Evolutionary conservation across 2,888 invertebrate species (phyloP), one percentile per base, ranked within the genome.

Genomic region (Dynastes tityus): DNA sequence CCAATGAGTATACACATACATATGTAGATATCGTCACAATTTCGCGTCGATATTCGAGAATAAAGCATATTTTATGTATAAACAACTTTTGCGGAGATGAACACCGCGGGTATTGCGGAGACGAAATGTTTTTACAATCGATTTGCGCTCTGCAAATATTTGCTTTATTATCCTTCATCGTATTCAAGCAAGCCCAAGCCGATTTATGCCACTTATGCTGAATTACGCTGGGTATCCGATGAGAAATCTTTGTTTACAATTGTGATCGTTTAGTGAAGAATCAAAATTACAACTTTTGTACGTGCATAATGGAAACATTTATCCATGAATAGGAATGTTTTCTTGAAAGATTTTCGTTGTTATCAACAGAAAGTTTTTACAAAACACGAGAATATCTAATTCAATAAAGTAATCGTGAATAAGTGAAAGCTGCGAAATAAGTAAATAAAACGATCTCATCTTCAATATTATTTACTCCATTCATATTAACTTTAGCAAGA

Each of bases 101-200:
- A 58, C 40, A 22, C 27, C 29, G 68, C 27, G 29, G 16, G 16
- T 16, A 65, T 55, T 32, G 53, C 27, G 51, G 27, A 32, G 16
- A 13, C 16, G 13, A 13, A 61, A 61, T 45, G 71, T 74, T 61
- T 68, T 68, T 74, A 74, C 45, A 45, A 61, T 61, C 73, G 68
- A 68, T 68, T 68, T 68, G 73, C 61, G 63, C 73, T n/a, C 63
- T 74, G 49, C 73, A 74, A 74, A 74, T 74, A 74, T 74, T 74
- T 63, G 37, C 40, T 45, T 74, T 74, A 74, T 74, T 74, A 74
- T 74, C 45, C 40, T 45, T 22, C 45, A 74, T 61, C 55, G 61
- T 74, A 49, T 74, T 74, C 61, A 63, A 74, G 63, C 73, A 74
- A 27, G 73, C 63, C 55, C 45, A 27, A 49, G 73, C 45, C 27